These are phyloP conservation scores for Pentamera pediparva DNA, from an alignment of 53 echinoderm and acorn worm species.

Conservation along the genomic window DNA sequence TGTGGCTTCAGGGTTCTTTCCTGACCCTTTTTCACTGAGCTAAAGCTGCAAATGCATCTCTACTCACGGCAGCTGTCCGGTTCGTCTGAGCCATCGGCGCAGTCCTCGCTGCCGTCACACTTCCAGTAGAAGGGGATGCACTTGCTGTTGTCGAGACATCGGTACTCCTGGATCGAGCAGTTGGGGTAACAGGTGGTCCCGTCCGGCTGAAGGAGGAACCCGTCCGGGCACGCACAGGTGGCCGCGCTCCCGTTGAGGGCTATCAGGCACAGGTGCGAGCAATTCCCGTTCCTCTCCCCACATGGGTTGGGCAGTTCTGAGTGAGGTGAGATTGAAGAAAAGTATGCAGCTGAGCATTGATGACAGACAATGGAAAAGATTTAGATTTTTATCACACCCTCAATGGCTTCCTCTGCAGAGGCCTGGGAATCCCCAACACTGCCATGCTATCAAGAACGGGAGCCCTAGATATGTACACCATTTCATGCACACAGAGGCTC, in stretches of 20 bases:
- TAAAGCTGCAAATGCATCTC: not conserved
- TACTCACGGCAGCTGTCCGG: slow-evolving; percentile 68
- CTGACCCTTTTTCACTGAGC: not conserved
- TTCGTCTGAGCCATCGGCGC: slow-evolving; percentile 78
- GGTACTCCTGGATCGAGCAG: slow-evolving; percentile 64
- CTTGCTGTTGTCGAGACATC: slow-evolving; percentile 53
- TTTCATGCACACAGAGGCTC: no score
- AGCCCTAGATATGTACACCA: no score
- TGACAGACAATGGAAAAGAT: no score
- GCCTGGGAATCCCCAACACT: no score
- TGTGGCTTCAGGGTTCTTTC: no score
- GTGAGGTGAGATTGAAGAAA: not conserved
- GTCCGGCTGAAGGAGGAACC: slow-evolving; percentile 49
- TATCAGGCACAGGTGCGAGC: slow-evolving; percentile 82
- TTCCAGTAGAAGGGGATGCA: slow-evolving; percentile 88
- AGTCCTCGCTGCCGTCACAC: slow-evolving; percentile 70
- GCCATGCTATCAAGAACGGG: no score
- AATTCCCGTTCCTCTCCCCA: slow-evolving; percentile 63
- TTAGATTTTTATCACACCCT: no score
- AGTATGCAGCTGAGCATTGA: no score
- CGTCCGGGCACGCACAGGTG: slow-evolving; percentile 85
- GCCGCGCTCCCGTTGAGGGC: slow-evolving; percentile 37
- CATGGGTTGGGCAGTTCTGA: slow-evolving; percentile 76
- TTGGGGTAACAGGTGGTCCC: slow-evolving; percentile 45
- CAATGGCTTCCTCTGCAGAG: no score